Percentiles rank a stretch among this genome's conserved stretches.
Conservation (phyloP, 1,140 invertebrate species). For the Armadillidium nasatum region DNA sequence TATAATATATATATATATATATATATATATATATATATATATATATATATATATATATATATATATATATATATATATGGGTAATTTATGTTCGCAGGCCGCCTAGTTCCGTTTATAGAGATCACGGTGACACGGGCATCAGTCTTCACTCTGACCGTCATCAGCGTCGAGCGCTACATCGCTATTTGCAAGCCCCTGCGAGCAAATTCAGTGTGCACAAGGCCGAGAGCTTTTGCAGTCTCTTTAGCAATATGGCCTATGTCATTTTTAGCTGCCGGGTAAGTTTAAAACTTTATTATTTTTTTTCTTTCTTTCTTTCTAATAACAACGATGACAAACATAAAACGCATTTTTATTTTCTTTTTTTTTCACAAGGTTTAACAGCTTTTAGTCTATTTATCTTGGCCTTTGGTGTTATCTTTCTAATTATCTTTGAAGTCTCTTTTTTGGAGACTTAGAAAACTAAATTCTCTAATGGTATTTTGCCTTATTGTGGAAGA, state of each 20-base stretch:
- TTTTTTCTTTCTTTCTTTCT: too few species aligned
- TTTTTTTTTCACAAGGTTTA: too few species aligned
- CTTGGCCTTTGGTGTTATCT: too few species aligned
- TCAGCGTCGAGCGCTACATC: slow-evolving; percentile 66
- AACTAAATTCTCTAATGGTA: too few species aligned
- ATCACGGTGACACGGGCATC: slow-evolving; percentile 86
- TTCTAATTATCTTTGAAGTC: too few species aligned
- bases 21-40: slow-evolving; percentile 15
- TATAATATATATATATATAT: slow-evolving; percentile 11
- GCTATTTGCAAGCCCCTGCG: slow-evolving; percentile 87
- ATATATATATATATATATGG: background rate
- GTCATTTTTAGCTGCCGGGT: slow-evolving; percentile 32
- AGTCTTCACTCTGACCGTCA: slow-evolving; percentile 83
- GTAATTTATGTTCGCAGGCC: slow-evolving; percentile 47
- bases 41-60: slow-evolving; percentile 15
- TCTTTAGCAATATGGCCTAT: slow-evolving; percentile 70
- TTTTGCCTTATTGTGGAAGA: too few species aligned
- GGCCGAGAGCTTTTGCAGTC: slow-evolving; percentile 73
- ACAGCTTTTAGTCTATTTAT: too few species aligned
- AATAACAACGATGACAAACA: too few species aligned
- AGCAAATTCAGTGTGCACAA: slow-evolving; percentile 84
- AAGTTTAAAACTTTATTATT: background rate
- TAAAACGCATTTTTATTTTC: too few species aligned
- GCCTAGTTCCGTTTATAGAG: slow-evolving; percentile 83
- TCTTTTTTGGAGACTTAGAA: too few species aligned